Evolutionary conservation across 2,113 vertebrate species (phyloP).

Genomic region (Pollimyrus isidori): DNA sequence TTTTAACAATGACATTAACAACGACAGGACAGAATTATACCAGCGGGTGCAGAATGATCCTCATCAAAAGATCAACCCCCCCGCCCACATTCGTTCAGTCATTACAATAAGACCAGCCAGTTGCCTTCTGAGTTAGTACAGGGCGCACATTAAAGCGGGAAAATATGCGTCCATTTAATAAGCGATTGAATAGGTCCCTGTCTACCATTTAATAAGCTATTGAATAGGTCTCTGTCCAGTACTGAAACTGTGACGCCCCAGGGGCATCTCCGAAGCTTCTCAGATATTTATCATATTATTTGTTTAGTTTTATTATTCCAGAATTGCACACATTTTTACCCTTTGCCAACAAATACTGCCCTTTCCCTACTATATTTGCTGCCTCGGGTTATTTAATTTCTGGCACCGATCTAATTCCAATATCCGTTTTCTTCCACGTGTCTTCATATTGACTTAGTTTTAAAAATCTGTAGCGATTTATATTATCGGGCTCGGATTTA

Average conservation of each 20-base stretch:
- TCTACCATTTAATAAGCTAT: slow-evolving; percentile 1
- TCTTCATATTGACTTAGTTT: neutral
- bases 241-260: neutral
- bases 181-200: neutral
- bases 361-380: neutral
- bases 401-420: neutral
- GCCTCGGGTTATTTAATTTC: neutral
- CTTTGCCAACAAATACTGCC: neutral
- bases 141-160: neutral
- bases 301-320: neutral
- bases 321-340: neutral
- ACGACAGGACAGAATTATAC: neutral
- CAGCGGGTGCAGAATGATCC: neutral
- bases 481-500: neutral
- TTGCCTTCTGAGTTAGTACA: neutral
- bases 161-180: neutral
- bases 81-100: neutral
- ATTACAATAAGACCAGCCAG: neutral
- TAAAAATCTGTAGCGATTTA: neutral
- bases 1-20: neutral
- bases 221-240: slow-evolving; percentile 3
- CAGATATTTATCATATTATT: neutral
- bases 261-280: neutral
- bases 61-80: no score
- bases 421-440: neutral